A percentile compares a stretch with the other conserved stretches of the same genome.
Conservation (phyloP, 2,888 invertebrate genomes). For the Diloba caeruleocephala region DNA sequence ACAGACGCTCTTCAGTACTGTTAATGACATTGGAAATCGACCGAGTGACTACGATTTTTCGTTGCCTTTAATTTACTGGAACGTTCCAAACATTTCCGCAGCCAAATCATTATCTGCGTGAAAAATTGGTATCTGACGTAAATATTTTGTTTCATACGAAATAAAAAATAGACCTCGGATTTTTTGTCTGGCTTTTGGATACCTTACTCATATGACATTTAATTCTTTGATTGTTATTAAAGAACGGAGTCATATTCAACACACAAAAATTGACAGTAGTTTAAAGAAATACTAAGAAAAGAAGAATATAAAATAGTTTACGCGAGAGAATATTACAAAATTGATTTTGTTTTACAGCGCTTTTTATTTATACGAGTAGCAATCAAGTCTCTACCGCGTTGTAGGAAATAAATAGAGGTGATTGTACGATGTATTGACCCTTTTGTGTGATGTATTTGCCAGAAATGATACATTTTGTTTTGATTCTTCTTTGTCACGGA, state of each 20-base stretch:
- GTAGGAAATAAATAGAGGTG: conserved; percentile 16
- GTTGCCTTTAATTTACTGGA: conserved; percentile 55
- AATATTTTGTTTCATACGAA: conserved; percentile 30
- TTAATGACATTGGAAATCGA: conserved; percentile 67
- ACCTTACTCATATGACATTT: conserved; percentile 2
- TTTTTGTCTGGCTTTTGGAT: conserved; percentile 23
- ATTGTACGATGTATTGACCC: conserved; percentile 15
- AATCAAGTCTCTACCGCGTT: conserved; percentile 7
- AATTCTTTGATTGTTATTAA: conserved; percentile 19
- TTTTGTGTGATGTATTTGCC: conserved; percentile 23
- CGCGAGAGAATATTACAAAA: too few relatives aligned
- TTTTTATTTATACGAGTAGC: conserved; percentile 6
- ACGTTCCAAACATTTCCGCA: conserved; percentile 41
- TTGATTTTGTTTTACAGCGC: not conserved
- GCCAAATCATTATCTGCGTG: conserved; percentile 40
- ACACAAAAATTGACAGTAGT: too few relatives aligned
- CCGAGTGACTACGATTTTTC: conserved; percentile 63
- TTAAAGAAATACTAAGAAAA: too few relatives aligned
- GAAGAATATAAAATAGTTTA: too few relatives aligned
- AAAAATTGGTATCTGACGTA: conserved; percentile 27
- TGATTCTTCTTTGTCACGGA: conserved; percentile 4
- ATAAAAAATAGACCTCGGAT: conserved; percentile 17
- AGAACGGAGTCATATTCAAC: not conserved
- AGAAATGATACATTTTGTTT: conserved; percentile 38
- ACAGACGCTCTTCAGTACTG: conserved; percentile 53